phyloP scores from a whole-genome alignment of 2,888 invertebrate species.

The Sinohyriopsis cumingii region DNA sequence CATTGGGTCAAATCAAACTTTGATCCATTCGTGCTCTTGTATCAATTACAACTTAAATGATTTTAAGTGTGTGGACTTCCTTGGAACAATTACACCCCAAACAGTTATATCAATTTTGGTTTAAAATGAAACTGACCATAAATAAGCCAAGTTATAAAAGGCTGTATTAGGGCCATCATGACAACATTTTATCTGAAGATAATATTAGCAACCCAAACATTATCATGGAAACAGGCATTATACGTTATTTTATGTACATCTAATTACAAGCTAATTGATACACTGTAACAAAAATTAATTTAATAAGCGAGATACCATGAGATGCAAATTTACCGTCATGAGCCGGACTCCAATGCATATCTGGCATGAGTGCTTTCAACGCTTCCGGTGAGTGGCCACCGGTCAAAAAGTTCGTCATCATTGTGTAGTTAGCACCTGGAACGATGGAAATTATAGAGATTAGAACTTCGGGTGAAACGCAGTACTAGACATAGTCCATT shows the following conservation, averaged over 20 bases:
- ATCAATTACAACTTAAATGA: no score
- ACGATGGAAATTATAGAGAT: conserved; percentile 11
- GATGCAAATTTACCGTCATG: conserved; percentile 36
- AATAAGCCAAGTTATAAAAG: no score
- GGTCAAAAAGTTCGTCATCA: conserved; percentile 53
- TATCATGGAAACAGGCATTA: background rate
- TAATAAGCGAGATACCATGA: background rate
- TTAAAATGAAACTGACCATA: no score
- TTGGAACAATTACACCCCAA: no score
- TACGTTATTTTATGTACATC: background rate
- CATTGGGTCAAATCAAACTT: no score
- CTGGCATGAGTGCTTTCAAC: conserved; percentile 54
- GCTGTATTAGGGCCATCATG: background rate
- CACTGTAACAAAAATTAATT: background rate
- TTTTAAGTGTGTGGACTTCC: no score
- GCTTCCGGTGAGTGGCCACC: conserved; percentile 47
- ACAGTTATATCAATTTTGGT: no score
- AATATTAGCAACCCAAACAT: background rate
- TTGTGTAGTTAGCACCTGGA: conserved; percentile 49
- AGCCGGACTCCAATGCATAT: conserved; percentile 47
- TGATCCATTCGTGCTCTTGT: no score
- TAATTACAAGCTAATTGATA: background rate
- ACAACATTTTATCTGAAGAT: background rate
- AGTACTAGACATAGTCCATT: background rate
- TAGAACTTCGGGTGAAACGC: background rate